Percentiles rank a stretch among this genome's conserved stretches.
phyloP scores from a whole-genome alignment of 2,888 invertebrate species.

The Dryocosmus kuriphilus region DNA sequence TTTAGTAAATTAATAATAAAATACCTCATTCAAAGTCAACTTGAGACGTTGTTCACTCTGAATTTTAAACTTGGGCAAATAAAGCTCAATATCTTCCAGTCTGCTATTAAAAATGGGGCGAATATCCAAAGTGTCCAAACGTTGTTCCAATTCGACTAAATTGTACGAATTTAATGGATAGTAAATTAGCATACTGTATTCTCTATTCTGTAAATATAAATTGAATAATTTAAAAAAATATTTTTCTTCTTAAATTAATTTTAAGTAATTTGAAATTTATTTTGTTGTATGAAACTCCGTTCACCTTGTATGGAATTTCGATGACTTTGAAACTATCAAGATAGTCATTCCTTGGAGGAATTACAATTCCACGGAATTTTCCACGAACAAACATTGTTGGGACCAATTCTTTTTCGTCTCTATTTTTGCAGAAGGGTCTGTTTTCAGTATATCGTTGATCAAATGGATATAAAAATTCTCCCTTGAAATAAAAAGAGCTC shows the following conservation, averaged over 20 bases:
- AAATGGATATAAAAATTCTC: slow-evolving; percentile 7
- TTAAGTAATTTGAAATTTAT: neutral
- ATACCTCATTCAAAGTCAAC: slow-evolving; percentile 14
- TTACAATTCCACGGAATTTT: slow-evolving; percentile 20
- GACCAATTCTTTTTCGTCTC: neutral
- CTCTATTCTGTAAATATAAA: slow-evolving; percentile 16
- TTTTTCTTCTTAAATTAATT: neutral
- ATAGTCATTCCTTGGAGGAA: slow-evolving; percentile 16
- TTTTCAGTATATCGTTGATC: slow-evolving; percentile 21
- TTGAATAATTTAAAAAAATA: neutral
- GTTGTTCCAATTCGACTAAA: slow-evolving; percentile 24
- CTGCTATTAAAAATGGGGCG: slow-evolving; percentile 20
- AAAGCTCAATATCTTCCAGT: slow-evolving; percentile 28
- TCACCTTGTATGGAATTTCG: slow-evolving; percentile 7
- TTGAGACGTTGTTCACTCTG: slow-evolving; percentile 11
- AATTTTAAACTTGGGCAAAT: slow-evolving; percentile 29
- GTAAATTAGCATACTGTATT: slow-evolving; percentile 31
- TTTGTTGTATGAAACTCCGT: neutral
- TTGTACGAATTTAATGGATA: slow-evolving; percentile 22
- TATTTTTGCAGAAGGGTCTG: neutral
- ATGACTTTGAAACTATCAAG: slow-evolving; percentile 17
- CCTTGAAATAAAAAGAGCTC: neutral
- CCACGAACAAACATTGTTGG: slow-evolving; percentile 22
- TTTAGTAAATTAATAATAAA: neutral
- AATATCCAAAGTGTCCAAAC: slow-evolving; percentile 21